phyloP scores from a whole-genome alignment of 2,113 vertebrate genomes.

The Syrmaticus mikado region DNA sequence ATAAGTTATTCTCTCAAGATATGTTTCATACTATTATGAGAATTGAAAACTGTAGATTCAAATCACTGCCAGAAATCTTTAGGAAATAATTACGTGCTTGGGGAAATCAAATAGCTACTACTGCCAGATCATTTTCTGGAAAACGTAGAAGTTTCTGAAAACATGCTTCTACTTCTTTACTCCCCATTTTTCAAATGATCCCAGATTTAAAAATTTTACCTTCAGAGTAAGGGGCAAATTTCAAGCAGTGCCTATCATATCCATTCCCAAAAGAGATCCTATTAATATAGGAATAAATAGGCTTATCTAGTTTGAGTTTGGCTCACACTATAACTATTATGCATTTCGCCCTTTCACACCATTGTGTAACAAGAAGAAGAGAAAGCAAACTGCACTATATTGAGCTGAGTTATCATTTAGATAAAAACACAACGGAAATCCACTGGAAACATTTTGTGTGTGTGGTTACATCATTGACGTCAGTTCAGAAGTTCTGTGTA shows the following conservation, averaged over 20 bases:
- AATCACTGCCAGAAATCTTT: background rate
- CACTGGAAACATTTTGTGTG: background rate
- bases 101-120: background rate
- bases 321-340: background rate
- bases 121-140: background rate
- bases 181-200: background rate
- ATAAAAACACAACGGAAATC: constrained; percentile 42
- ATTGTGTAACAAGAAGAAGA: background rate
- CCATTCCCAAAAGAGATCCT: background rate
- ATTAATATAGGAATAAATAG: background rate
- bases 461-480: constrained; percentile 71
- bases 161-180: background rate
- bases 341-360: background rate
- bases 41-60: background rate
- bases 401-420: constrained; percentile 23
- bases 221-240: background rate
- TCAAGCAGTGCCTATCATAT: background rate
- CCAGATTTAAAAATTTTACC: background rate
- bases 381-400: background rate
- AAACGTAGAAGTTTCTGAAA: background rate
- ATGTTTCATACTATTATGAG: background rate
- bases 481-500: constrained; percentile 63
- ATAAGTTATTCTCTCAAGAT: background rate
- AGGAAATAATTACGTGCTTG: background rate
- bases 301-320: background rate